Base-by-base conservation (phyloP, 2,797 vertebrate genomes). In the Erithacus rubecula region DNA sequence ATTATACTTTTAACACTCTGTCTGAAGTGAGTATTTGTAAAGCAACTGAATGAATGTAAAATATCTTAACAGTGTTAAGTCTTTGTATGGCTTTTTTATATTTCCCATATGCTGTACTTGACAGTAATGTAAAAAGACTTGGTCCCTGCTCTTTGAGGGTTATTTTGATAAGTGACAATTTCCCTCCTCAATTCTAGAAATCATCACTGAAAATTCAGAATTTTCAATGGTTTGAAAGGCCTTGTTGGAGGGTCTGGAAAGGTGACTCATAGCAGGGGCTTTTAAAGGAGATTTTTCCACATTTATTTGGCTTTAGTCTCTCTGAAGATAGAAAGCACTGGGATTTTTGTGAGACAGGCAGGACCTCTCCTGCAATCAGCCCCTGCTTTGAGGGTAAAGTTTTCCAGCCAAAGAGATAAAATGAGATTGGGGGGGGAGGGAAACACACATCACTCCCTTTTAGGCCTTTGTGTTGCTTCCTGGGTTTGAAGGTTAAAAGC, bases 351-450 rank as follows among this genome's bases (percentile, higher is more conserved):
- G 79, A 37, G 44, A 36, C 24, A 43, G 67, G 51, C 51, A 44
- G 1, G 34, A 43, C 29, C 5, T 17, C 15, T n/a, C 17, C 3
- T 30, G 55, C 39, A 11, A 44, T 51, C 60, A 86, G 56, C 24
- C 46, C 22, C 16, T 9, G 5, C 13, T 36, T 6, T 11, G 23
- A 69, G n/a, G 29, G 56, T 47, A 10, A 44, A 75, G 58, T 78
- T 81, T 79, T 75, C 34, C 63, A 76, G 36, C n/a, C 36, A 32
- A 32, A 32, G n/a, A 60, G 71, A 3, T 64, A 7, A 60, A 93
- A 56, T 1, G 1, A 4, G 24, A n/a, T 1, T 1, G 39, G 20
- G 17, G 9, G 1, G 2, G 17, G 6, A 59, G 34, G 15, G 9
- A 89, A 36, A 39, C 5, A 32, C 4, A 11, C 23, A 27, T 16